phyloP scores from a whole-genome alignment of 2,888 invertebrate species.

The Cetonia aurata region DNA sequence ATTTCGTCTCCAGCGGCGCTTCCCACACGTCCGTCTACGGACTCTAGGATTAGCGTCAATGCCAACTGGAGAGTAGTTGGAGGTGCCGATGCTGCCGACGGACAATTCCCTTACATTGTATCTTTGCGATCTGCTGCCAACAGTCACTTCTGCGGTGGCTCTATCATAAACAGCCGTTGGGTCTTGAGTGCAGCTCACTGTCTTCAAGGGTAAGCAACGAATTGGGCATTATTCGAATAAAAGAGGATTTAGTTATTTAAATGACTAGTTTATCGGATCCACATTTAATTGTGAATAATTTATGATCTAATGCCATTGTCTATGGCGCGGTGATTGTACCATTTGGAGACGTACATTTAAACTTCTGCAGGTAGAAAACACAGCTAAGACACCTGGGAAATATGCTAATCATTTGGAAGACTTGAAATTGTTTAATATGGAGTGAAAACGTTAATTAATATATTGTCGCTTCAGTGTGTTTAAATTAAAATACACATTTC shows the following conservation, averaged over 20 bases:
- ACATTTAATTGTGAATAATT: not conserved
- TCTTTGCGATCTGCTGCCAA: conserved; percentile 63
- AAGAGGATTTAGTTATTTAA: not conserved
- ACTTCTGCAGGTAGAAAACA: too few relatives aligned
- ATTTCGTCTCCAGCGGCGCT: conserved; percentile 11
- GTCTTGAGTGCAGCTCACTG: conserved; percentile 70
- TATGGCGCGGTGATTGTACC: too few relatives aligned
- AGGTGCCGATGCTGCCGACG: conserved; percentile 64
- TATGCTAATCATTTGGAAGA: too few relatives aligned
- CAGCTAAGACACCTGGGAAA: too few relatives aligned
- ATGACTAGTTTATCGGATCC: too few relatives aligned
- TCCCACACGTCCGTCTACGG: conserved; percentile 13
- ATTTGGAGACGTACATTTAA: too few relatives aligned
- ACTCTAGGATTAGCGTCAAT: conserved; percentile 26
- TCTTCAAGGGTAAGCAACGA: conserved; percentile 61
- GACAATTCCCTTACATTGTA: conserved; percentile 58
- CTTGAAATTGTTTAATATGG: too few relatives aligned
- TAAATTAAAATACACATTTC: too few relatives aligned
- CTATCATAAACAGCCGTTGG: conserved; percentile 63
- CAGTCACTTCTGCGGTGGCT: conserved; percentile 67
- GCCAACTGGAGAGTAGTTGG: conserved; percentile 65
- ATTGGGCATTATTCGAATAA: not conserved
- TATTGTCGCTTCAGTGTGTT: too few relatives aligned
- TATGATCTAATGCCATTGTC: too few relatives aligned
- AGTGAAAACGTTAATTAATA: too few relatives aligned